These are phyloP conservation scores for Syrrhaptes paradoxus DNA, from an alignment of 2,113 vertebrate species.

Conservation along the genomic window DNA sequence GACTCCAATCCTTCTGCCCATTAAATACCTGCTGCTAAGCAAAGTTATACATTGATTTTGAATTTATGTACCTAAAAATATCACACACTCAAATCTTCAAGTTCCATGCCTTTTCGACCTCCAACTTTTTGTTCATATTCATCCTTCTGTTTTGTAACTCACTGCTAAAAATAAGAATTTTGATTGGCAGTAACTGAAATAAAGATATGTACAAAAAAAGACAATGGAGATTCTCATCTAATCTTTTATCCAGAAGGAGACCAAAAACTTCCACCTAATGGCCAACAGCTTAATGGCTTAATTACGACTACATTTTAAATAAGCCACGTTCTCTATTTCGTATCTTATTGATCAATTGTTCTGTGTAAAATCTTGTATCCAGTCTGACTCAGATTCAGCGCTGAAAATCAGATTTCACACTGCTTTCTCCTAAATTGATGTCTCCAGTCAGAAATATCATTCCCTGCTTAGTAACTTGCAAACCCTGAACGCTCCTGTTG, in stretches of 20 bases:
- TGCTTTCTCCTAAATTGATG: not conserved
- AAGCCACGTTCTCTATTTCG: not conserved
- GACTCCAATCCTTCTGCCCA: not conserved
- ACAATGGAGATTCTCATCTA: not conserved
- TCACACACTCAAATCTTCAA: not conserved
- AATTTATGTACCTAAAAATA: conserved; percentile 25
- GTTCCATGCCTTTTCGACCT: not conserved
- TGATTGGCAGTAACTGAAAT: not conserved
- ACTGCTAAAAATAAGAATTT: conserved; percentile 27
- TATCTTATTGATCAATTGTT: not conserved
- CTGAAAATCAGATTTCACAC: not conserved
- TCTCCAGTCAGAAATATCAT: not conserved
- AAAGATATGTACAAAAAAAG: not conserved
- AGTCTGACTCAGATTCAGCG: not conserved
- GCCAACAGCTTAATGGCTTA: not conserved
- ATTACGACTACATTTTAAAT: not conserved
- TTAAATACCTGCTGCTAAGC: not conserved
- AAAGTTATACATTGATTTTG: not conserved
- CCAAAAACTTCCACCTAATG: not conserved
- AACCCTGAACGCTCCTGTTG: not conserved
- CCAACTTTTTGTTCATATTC: not conserved
- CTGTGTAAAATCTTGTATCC: not conserved
- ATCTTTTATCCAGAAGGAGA: not conserved
- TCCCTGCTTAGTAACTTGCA: not conserved
- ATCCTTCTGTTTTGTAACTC: not conserved